Evolutionary conservation across 1,140 invertebrate genomes (phyloP).

Genomic region (Drosophila lacteicornis): DNA sequence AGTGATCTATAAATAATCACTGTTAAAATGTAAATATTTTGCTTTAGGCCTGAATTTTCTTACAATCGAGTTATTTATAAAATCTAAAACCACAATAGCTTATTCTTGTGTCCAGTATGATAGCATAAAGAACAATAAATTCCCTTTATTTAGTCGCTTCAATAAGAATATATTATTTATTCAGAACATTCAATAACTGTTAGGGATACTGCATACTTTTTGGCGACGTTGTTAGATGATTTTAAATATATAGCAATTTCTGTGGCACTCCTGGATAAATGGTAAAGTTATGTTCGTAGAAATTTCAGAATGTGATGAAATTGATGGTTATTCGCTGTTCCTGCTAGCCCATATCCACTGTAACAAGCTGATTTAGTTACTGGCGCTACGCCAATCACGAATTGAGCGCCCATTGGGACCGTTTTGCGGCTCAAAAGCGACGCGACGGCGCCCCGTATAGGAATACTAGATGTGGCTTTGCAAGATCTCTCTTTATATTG

Average conservation of each 20-base stretch:
- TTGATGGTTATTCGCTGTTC: neutral
- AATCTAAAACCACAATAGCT: neutral
- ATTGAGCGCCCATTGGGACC: slow-evolving; percentile 33
- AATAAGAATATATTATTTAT: no score
- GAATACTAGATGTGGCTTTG: slow-evolving; percentile 22
- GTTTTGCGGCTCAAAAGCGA: slow-evolving; percentile 43
- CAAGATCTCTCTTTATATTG: slow-evolving; percentile 23
- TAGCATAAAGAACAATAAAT: neutral
- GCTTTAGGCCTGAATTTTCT: neutral
- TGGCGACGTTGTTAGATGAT: no score
- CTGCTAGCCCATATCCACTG: slow-evolving; percentile 4
- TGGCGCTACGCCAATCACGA: slow-evolving; percentile 25
- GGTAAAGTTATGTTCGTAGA: neutral
- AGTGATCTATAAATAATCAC: neutral
- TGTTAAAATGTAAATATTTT: neutral
- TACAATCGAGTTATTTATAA: neutral
- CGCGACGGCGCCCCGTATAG: slow-evolving; percentile 15
- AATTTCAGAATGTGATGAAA: neutral
- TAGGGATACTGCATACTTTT: no score
- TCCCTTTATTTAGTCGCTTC: neutral
- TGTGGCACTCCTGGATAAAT: no score
- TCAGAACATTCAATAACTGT: no score
- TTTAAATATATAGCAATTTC: no score
- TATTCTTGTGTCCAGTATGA: neutral
- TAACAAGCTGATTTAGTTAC: slow-evolving; percentile 1